phyloP scores from a whole-genome alignment of 2,797 vertebrate species.

The Protonibea diacanthus region DNA sequence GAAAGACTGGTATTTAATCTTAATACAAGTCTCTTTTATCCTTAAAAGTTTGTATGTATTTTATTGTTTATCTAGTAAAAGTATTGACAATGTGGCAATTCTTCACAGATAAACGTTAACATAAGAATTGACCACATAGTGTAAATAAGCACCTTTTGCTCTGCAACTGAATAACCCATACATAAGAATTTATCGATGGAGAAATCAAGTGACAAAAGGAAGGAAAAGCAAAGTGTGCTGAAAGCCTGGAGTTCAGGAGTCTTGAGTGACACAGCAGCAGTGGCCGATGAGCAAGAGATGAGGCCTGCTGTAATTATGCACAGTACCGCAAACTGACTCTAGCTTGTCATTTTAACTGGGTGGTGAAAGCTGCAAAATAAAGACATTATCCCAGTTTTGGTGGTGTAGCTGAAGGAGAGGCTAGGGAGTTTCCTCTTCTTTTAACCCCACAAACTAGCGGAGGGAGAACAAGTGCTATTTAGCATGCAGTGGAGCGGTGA shows the following conservation, averaged over 20 bases:
- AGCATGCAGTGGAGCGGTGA: constrained; percentile 64
- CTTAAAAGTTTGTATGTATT: constrained; percentile 8
- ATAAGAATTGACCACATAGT: background rate
- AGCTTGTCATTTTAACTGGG: constrained; percentile 75
- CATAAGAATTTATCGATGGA: background rate
- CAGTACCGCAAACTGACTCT: constrained; percentile 68
- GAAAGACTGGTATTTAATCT: constrained; percentile 8
- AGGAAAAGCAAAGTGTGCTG: constrained; percentile 12
- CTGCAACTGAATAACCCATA: background rate
- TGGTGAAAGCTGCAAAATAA: constrained; percentile 76
- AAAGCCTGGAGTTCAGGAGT: constrained; percentile 25
- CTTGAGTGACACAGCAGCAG: constrained; percentile 39
- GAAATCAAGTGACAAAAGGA: constrained; percentile 24
- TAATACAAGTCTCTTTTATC: constrained; percentile 30
- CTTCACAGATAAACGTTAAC: background rate
- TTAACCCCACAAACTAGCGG: constrained; percentile 62
- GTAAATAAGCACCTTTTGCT: background rate
- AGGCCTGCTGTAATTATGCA: constrained; percentile 70
- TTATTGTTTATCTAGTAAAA: background rate
- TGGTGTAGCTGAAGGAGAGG: constrained; percentile 43
- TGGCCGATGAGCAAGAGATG: constrained; percentile 65
- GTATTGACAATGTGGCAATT: background rate
- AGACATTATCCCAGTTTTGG: constrained; percentile 65
- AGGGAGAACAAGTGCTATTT: constrained; percentile 71
- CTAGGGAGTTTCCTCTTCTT: constrained; percentile 65